Conservation (phyloP, 2,797 vertebrate genomes). For the Eleutherodactylus coqui region DNA sequence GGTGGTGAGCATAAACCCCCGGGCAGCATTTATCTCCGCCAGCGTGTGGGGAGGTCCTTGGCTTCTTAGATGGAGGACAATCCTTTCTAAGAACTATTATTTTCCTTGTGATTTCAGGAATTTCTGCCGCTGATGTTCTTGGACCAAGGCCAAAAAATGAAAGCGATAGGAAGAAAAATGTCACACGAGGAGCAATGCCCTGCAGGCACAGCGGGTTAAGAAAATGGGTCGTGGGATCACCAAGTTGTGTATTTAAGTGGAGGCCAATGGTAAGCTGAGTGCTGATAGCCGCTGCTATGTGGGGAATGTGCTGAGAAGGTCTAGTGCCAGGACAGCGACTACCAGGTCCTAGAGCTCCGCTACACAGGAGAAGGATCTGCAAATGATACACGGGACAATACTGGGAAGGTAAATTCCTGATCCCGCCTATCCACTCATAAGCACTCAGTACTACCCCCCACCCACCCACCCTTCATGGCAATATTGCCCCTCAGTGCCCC, state of each 20-base stretch:
- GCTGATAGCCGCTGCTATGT: not conserved
- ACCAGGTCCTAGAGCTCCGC: not conserved
- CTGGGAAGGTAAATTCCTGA: too few species aligned
- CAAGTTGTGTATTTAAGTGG: constrained; percentile 33
- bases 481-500: too few species aligned
- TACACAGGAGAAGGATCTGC: not conserved
- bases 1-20: too few species aligned
- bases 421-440: too few species aligned
- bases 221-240: constrained; percentile 53
- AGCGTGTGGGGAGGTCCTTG: too few species aligned
- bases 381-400: not conserved
- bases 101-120: constrained; percentile 12
- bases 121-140: constrained; percentile 38
- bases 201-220: constrained; percentile 15
- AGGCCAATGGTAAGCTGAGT: not conserved
- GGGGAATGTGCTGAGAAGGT: constrained; percentile 25
- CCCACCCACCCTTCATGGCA: too few species aligned
- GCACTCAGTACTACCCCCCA: too few species aligned
- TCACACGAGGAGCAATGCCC: constrained; percentile 36
- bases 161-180: constrained; percentile 27
- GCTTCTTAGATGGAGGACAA: not conserved
- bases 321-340: not conserved
- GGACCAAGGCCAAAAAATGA: constrained; percentile 32
- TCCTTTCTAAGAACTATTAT: constrained; percentile 22
- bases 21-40: too few species aligned